Percentiles rank a stretch among this genome's conserved stretches.
phyloP scores from a whole-genome alignment of 1,140 invertebrate genomes.

The Galendromus occidentalis region DNA sequence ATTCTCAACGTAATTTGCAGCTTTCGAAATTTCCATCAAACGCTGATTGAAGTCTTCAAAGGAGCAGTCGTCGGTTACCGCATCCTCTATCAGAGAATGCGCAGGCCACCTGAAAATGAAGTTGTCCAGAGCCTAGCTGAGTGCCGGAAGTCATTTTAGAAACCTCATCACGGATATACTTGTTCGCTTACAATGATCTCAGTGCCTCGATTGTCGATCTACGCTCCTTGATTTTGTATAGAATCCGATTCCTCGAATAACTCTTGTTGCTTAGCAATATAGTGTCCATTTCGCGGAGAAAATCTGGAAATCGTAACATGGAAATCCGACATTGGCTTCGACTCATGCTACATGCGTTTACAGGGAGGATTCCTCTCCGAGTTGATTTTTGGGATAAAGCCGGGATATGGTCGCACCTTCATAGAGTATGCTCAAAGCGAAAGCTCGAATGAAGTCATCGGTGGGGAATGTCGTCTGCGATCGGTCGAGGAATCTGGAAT shows the following conservation, averaged over 20 bases:
- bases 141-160: no score
- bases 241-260: neutral
- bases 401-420: neutral
- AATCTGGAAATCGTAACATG: neutral
- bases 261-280: neutral
- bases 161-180: no score
- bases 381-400: no score
- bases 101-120: neutral
- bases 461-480: constrained; percentile 1
- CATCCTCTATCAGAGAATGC: neutral
- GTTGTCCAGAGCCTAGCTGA: no score
- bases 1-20: neutral
- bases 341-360: no score
- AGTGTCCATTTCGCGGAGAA: neutral
- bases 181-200: neutral
- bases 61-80: neutral
- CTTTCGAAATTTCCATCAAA: neutral
- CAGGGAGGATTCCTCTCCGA: no score
- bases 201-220: neutral
- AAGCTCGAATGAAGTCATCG: neutral
- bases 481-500: neutral
- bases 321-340: no score
- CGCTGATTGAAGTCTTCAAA: neutral
- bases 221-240: constrained; percentile 1
- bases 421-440: constrained; percentile 3